Evolutionary conservation across 2,888 invertebrate genomes (phyloP).

Genomic region (Eristalinus sepulchralis): DNA sequence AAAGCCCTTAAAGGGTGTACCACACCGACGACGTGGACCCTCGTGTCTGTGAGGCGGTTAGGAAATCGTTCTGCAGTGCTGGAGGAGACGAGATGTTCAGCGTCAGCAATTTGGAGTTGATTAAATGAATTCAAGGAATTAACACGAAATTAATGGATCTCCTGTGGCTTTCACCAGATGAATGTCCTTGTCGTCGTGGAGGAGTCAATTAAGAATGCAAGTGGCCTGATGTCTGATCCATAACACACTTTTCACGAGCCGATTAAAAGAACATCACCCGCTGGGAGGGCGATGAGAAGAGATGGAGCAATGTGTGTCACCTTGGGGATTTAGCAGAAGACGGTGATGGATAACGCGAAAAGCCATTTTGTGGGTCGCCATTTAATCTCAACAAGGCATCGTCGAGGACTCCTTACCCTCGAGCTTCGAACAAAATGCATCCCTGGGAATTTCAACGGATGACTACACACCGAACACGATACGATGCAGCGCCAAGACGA

Average conservation of each 20-base stretch:
- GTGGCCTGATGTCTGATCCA: background rate
- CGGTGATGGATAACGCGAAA: too few species aligned
- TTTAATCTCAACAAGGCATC: too few species aligned
- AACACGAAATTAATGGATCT: conserved; percentile 5
- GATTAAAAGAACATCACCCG: background rate
- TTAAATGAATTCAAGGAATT: conserved; percentile 10
- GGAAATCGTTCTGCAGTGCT: background rate
- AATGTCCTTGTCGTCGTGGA: background rate
- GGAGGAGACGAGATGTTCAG: background rate
- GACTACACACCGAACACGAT: too few species aligned
- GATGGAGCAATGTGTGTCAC: too few species aligned
- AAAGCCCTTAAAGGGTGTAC: background rate
- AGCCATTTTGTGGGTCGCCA: too few species aligned
- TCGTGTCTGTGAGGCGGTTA: background rate
- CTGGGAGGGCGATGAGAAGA: background rate
- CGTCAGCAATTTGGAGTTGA: conserved; percentile 12
- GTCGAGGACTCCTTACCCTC: too few species aligned
- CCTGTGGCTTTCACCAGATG: background rate
- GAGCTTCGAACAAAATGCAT: too few species aligned
- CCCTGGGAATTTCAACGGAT: too few species aligned
- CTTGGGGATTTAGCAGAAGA: too few species aligned
- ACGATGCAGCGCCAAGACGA: too few species aligned
- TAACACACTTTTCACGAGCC: background rate
- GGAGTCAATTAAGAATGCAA: background rate
- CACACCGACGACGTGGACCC: background rate